A percentile compares a stretch with the other conserved stretches of the same genome.
phyloP scores from a whole-genome alignment of 2,888 invertebrate genomes.

The Ethmia dodecea region DNA sequence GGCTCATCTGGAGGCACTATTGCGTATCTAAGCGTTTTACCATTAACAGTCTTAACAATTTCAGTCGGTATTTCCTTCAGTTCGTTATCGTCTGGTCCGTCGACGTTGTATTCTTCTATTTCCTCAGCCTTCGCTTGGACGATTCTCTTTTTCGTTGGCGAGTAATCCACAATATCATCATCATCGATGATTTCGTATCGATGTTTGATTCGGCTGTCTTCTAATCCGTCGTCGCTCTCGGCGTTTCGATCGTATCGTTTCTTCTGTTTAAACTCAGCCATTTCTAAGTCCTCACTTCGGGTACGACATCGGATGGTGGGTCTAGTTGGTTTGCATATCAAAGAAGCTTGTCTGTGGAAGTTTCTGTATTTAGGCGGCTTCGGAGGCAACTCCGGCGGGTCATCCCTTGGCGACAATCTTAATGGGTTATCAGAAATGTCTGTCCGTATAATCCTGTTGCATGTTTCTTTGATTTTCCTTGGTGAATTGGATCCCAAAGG shows the following conservation, averaged over 20 bases:
- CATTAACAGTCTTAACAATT: slow-evolving; percentile 81
- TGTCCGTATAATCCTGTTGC: slow-evolving; percentile 62
- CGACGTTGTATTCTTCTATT: slow-evolving; percentile 74
- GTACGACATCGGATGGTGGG: slow-evolving; percentile 45
- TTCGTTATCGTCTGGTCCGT: slow-evolving; percentile 70
- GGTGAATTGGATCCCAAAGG: slow-evolving; percentile 69
- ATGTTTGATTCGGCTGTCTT: slow-evolving; percentile 54
- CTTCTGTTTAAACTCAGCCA: slow-evolving; percentile 59
- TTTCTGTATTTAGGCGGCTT: slow-evolving; percentile 56
- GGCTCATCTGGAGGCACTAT: slow-evolving; percentile 78
- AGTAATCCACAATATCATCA: slow-evolving; percentile 60
- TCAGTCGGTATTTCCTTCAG: slow-evolving; percentile 76
- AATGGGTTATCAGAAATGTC: slow-evolving; percentile 70
- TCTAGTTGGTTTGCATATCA: slow-evolving; percentile 72
- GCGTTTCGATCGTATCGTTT: slow-evolving; percentile 48
- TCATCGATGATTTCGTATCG: slow-evolving; percentile 78
- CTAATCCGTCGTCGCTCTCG: slow-evolving; percentile 51
- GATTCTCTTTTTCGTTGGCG: slow-evolving; percentile 69
- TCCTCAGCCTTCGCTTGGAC: slow-evolving; percentile 62
- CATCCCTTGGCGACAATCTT: slow-evolving; percentile 54
- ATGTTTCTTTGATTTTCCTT: slow-evolving; percentile 47
- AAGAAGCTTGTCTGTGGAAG: slow-evolving; percentile 59
- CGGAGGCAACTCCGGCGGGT: slow-evolving; percentile 64
- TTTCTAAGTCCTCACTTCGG: slow-evolving; percentile 65
- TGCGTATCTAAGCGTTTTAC: slow-evolving; percentile 76